Evolutionary conservation across 2,797 vertebrate species (phyloP).

Genomic region (Sebastes hubbsi): DNA sequence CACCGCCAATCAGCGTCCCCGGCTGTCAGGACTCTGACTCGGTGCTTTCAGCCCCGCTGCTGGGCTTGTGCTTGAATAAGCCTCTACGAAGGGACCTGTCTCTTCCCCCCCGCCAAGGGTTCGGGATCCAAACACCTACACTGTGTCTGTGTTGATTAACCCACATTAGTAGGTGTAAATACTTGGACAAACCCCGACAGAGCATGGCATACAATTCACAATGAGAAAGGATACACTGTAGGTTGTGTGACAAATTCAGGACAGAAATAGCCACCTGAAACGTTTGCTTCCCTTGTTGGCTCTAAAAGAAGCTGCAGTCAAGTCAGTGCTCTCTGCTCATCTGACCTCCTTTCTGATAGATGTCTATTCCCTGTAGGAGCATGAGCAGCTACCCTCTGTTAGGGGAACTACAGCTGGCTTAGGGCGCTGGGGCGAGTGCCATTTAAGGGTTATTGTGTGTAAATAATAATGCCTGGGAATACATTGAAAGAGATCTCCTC

Average conservation of each 20-base stretch:
- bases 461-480: background rate
- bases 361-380: conserved; percentile 37
- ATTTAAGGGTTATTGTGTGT: background rate
- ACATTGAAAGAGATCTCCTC: background rate
- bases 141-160: conserved; percentile 6
- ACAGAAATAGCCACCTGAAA: conserved; percentile 41
- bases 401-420: conserved; percentile 7
- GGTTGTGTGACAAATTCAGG: conserved; percentile 21
- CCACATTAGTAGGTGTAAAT: conserved; percentile 23
- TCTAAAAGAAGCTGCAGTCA: conserved; percentile 33
- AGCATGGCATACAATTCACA: background rate
- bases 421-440: background rate
- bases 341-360: conserved; percentile 66
- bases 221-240: background rate
- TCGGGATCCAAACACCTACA: conserved; percentile 9
- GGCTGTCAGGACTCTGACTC: conserved; percentile 55
- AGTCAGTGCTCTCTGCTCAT: conserved; percentile 41
- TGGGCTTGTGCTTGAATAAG: conserved; percentile 15
- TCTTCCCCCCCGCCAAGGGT: background rate
- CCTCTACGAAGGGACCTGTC: background rate
- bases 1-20: conserved; percentile 36
- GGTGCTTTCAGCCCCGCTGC: conserved; percentile 3
- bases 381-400: conserved; percentile 4
- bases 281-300: conserved; percentile 17
- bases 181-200: conserved; percentile 1